Conservation (phyloP, 2,113 vertebrate genomes). For the Bos indicus region DNA sequence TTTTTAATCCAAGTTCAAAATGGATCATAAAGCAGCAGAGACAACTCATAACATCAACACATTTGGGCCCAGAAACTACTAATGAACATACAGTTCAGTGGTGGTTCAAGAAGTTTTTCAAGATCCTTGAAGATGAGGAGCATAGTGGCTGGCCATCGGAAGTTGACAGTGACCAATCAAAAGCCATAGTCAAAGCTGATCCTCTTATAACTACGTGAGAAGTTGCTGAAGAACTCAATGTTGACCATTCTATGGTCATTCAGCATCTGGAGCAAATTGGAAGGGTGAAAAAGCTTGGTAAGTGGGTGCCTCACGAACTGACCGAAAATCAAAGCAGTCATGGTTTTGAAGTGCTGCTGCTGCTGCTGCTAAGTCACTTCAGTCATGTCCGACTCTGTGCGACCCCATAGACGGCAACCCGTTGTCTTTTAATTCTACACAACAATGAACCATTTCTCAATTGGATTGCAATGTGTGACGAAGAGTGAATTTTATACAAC, state of each 20-base stretch:
- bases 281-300: neutral
- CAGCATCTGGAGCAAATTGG: neutral
- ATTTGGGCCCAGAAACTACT: neutral
- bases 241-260: neutral
- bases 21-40: neutral
- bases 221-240: neutral
- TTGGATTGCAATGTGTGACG: accelerated
- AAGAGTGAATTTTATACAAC: neutral
- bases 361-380: too few relatives aligned
- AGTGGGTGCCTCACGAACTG: neutral
- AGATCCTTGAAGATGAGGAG: neutral
- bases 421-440: neutral
- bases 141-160: neutral
- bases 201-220: neutral
- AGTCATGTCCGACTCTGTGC: too few relatives aligned
- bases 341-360: neutral
- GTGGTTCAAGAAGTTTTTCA: neutral
- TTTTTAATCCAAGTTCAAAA: neutral
- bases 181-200: neutral
- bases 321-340: neutral
- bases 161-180: neutral
- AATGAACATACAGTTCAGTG: neutral
- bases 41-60: neutral
- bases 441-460: neutral
- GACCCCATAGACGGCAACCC: too few relatives aligned